Base-by-base conservation (phyloP, 1,140 invertebrate genomes). In the Drosophila oshimai region DNA sequence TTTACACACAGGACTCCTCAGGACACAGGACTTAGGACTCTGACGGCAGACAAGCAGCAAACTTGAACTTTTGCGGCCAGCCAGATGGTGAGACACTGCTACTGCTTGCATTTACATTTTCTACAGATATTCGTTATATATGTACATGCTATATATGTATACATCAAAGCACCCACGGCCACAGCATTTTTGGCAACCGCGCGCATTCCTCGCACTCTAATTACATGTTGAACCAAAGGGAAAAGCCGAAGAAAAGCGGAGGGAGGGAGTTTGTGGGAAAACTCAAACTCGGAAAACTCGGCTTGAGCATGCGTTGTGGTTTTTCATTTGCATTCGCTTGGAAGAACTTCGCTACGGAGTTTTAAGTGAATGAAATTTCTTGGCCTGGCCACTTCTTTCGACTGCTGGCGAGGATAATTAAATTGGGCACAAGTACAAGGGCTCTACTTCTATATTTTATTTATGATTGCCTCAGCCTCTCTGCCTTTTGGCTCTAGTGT, bases 321-420 rank as follows among this genome's bases (percentile, higher is more conserved):
- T 87, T 86, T 86, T 65, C 72, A 86, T 86, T 86, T 87, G 81
- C 81, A 87, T 86, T 87, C 76, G 67, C 72, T 50, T 29, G 81
- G 53, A 47, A 74, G 51, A 86, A 86, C 72, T 81, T 81, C 54
- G 72, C 44, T 72, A 36, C 51, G 20, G 64, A 81, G 74, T 83
- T 83, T 83, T 84, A 74, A 84, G 74, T 86, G 79, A 87, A 86
- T 80, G 81, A 76, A 86, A 83, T 65, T 75, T 80, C 74, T 73
- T 62, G 55, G 64, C 55, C 42, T 3, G 31, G 22, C 69, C 62
- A 65, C 62, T 65, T 73, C 57, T 45, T 46, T 53, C 18, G 46
- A 39, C 47, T 57, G 49, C 37, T 53, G 36, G 34, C 45, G 20
- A 42, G 24, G 72, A 77, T 86, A 86, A 86, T 86, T 86, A 86